Conservation (phyloP, 92 coral and sea anemone genomes). For the Porites lobata region DNA sequence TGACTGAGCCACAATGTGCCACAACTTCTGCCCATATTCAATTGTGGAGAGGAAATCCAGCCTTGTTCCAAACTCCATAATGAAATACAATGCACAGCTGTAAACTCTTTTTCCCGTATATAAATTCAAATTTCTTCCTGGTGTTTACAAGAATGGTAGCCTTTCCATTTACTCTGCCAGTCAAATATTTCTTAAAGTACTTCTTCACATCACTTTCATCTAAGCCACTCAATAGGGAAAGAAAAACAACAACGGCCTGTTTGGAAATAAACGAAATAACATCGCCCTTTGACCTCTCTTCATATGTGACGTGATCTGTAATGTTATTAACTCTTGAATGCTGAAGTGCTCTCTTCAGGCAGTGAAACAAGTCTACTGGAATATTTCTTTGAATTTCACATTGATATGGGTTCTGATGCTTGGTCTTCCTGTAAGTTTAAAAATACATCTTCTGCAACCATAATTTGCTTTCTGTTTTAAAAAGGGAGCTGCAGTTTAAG, state of each 20-base stretch:
- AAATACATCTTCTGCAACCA: slow-evolving; percentile 66
- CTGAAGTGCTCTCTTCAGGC: slow-evolving; percentile 60
- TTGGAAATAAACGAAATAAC: slow-evolving; percentile 74
- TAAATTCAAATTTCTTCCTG: slow-evolving; percentile 62
- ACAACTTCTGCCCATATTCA: too few relatives aligned
- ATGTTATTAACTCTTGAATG: slow-evolving; percentile 65
- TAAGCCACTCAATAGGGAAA: slow-evolving; percentile 62
- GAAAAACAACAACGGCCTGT: slow-evolving; percentile 57
- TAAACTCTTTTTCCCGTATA: slow-evolving; percentile 57
- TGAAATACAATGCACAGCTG: slow-evolving; percentile 69
- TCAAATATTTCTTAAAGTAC: slow-evolving; percentile 53
- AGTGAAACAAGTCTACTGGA: slow-evolving; percentile 70
- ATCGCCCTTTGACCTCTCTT: slow-evolving; percentile 64
- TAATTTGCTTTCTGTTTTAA: slow-evolving; percentile 58
- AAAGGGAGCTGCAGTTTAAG: slow-evolving; percentile 58
- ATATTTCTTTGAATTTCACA: slow-evolving; percentile 63
- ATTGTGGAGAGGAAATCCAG: too few relatives aligned
- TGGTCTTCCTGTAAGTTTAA: slow-evolving; percentile 62
- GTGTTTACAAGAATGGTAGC: slow-evolving; percentile 60
- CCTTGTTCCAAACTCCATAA: slow-evolving; percentile 80
- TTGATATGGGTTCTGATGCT: slow-evolving; percentile 69
- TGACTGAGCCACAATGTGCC: too few relatives aligned
- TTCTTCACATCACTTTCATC: slow-evolving; percentile 56
- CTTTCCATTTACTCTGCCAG: slow-evolving; percentile 66
- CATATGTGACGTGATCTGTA: slow-evolving; percentile 65